A percentile compares a stretch with the other conserved stretches of the same genome.
Conservation (phyloP, 1,140 invertebrate species). For the Calephelis nemesis region DNA sequence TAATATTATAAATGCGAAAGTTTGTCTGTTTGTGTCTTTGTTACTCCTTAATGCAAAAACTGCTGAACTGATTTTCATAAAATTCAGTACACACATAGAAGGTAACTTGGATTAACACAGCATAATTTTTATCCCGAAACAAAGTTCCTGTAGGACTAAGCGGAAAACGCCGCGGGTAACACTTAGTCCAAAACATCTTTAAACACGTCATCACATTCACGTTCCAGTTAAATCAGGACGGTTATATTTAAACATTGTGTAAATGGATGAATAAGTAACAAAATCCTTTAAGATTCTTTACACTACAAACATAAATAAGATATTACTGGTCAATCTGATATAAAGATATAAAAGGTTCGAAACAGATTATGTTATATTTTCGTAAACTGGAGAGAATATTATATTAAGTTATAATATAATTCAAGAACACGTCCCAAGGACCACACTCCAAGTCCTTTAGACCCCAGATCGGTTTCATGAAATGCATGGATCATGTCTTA, state of each 20-base stretch:
- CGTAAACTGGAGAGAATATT: slow-evolving; percentile 13
- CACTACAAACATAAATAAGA: slow-evolving; percentile 11
- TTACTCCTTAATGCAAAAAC: too few species aligned
- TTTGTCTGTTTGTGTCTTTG: too few species aligned
- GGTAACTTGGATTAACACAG: too few species aligned
- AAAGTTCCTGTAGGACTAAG: too few species aligned
- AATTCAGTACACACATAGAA: too few species aligned
- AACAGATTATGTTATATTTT: slow-evolving; percentile 19
- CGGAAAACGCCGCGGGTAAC: too few species aligned
- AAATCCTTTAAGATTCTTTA: neutral
- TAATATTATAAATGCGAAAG: too few species aligned
- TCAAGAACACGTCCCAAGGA: slow-evolving; percentile 37
- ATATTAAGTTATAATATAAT: slow-evolving; percentile 22
- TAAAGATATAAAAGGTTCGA: neutral
- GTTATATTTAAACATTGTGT: neutral
- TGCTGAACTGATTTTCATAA: too few species aligned
- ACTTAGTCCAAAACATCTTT: neutral
- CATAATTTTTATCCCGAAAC: too few species aligned
- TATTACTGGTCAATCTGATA: slow-evolving; percentile 11
- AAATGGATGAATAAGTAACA: slow-evolving; percentile 1
- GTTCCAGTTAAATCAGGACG: neutral
- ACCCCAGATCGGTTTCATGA: slow-evolving; percentile 9
- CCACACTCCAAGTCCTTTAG: slow-evolving; percentile 37
- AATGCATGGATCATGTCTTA: neutral
- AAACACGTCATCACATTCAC: neutral